Base-by-base conservation (phyloP, 2,888 invertebrate genomes). In the Drosophila sordidula region DNA sequence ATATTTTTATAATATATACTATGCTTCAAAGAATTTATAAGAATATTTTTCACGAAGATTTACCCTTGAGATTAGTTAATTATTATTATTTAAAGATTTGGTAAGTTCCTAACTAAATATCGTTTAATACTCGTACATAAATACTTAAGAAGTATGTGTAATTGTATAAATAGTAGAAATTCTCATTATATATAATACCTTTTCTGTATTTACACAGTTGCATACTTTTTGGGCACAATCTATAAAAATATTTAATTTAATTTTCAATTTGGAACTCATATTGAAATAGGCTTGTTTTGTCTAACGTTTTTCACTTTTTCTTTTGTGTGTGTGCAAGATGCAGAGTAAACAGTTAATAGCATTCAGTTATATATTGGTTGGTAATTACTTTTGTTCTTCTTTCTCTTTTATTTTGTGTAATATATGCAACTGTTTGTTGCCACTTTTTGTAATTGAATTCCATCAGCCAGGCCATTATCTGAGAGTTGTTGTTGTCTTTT, bases 101-200 rank as follows among this genome's bases (percentile, higher is more conserved):
- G 66, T 84, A 89, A 71, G 69, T 78, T 59, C 76, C 90, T 89
- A 89, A 81, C 90, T 89, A 86, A 59, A 65, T 65, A 58, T 69
- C 16, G 22, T 57, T 59, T 73, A 63, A 77, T 68, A 74, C 49
- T 54, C 58, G 45, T 73, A 57, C 52, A 62, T 64, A 62, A 75
- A 63, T 64, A 59, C 57, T 58, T 68, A 25, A 41, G 29, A 16
- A 22, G 52, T 54, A 65, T 62, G 39, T 41, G 52, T 57, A 74
- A 66, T 72, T 73, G 70, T 73, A 80, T 76, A 81, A 80, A 70
- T 74, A 71, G 78, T 84, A 71, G 78, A 81, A 84, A 84, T 78
- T 47, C 61, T 54, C 29, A 39, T 14, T 50, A 12, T 42, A 47
- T 26, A 14, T 69, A 70, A 80, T 82, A 70, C 70, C 66, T 64